Percentiles rank a stretch among this genome's conserved stretches.
These are phyloP conservation scores for Melierax canorus DNA, from an alignment of 2,113 vertebrate species.

Conservation along the genomic window DNA sequence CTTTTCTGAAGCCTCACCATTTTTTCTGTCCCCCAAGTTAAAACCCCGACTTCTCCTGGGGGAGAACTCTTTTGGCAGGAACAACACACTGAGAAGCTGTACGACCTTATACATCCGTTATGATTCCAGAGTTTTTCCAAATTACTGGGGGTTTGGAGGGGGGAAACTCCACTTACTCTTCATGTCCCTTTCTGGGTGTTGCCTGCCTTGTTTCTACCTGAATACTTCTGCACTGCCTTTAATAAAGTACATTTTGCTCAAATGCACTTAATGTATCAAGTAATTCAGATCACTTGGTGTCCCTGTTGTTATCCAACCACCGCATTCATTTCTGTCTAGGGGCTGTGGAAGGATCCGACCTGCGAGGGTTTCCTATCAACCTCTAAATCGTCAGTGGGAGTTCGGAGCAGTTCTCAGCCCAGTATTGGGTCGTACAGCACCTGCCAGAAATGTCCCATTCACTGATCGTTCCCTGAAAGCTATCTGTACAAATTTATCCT, in stretches of 20 bases:
- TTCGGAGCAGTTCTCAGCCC: not conserved
- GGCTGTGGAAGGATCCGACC: not conserved
- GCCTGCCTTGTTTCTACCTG: not conserved
- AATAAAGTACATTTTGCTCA: not conserved
- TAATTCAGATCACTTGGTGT: not conserved
- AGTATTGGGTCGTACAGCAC: rapidly evolving
- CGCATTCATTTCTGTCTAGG: rapidly evolving
- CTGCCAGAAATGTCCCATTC: not conserved
- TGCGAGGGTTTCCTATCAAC: not conserved
- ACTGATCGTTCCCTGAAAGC: not conserved
- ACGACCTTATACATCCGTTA: not conserved
- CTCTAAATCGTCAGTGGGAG: not conserved
- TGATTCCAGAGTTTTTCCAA: not conserved
- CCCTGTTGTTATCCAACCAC: not conserved
- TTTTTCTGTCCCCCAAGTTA: not conserved
- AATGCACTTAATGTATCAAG: not conserved
- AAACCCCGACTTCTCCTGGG: rapidly evolving
- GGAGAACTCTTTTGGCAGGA: not conserved
- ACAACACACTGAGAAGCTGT: not conserved
- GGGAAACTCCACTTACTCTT: not conserved
- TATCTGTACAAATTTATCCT: not conserved
- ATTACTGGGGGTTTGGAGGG: not conserved
- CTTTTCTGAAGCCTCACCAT: not conserved
- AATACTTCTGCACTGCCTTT: not conserved
- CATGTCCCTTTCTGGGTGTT: not conserved